Base-by-base conservation (phyloP, 2,797 vertebrate genomes). In the Emydoidea blandingii region DNA sequence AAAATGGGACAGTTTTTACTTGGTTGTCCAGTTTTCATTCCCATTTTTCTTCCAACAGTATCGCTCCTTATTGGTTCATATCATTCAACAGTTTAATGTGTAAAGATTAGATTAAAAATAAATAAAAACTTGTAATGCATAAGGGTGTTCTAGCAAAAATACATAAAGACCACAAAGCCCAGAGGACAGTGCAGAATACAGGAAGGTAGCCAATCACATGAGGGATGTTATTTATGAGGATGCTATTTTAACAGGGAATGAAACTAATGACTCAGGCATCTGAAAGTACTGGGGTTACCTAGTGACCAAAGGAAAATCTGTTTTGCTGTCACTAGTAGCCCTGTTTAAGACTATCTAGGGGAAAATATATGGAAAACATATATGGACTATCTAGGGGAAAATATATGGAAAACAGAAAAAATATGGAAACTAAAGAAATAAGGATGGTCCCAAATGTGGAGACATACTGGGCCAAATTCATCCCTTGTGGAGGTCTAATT, bases 321-420 rank as follows among this genome's bases (percentile, higher is more conserved):
- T 81, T 96, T 96, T 95, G 25, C 19, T 93, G 68, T 88, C 79
- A 88, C 85, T 62, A 92, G 91, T 0, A 94, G 81, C 87, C 49
- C 81, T 93, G 89, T 54, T 54, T 54, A 54, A 54, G 54, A 54
- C 23, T 54, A 18, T 50, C 88, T 94, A 90, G 89, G 89, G 92
- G 96, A 95, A 96, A 27, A 86, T n/a, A n/a, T n/a, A n/a, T n/a
- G n/a, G n/a, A n/a, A n/a, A n/a, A n/a, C n/a, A n/a, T n/a, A n/a
- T n/a, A n/a, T n/a, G n/a, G 54, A 54, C 23, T 54, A 18, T 50
- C 88, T 94, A 90, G 89, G n/a, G 92, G 96, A 95, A 96, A 27
- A 86, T n/a, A n/a, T n/a, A n/a, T n/a, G n/a, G n/a, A n/a, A n/a
- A 96, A 95, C 88, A 87, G 56, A 94, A 96, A 95, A 97, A 96